phyloP scores from a whole-genome alignment of 1,140 invertebrate species.

The Scaptomyza pallida region DNA sequence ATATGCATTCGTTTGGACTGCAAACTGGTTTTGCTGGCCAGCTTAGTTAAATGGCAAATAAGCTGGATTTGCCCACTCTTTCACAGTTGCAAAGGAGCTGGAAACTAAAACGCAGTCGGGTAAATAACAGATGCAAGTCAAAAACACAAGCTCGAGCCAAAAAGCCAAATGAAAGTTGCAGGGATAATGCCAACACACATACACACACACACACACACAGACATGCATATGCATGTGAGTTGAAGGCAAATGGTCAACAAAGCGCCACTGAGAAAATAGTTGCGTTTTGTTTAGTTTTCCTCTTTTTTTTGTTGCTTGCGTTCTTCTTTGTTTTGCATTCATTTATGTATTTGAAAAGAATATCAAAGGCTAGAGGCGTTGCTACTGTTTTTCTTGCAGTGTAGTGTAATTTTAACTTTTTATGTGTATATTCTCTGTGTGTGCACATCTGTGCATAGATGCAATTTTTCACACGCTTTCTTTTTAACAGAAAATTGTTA shows the following conservation, averaged over 20 bases:
- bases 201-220: constrained; percentile 1
- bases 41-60: constrained; percentile 75
- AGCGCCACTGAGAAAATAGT: constrained; percentile 60
- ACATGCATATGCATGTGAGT: constrained; percentile 29
- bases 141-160: constrained; percentile 59
- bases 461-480: constrained; percentile 71
- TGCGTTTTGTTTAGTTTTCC: constrained; percentile 54
- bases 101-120: constrained; percentile 45
- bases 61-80: constrained; percentile 25
- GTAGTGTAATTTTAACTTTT: constrained; percentile 56
- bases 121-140: constrained; percentile 54
- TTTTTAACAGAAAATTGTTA: constrained; percentile 39
- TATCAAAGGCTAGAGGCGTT: constrained; percentile 55
- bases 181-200: constrained; percentile 59
- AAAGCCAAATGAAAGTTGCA: constrained; percentile 68
- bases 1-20: constrained; percentile 3
- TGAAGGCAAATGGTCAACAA: constrained; percentile 39
- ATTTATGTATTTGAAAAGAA: constrained; percentile 72
- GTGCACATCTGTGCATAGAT: constrained; percentile 69
- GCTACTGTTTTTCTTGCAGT: constrained; percentile 26
- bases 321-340: constrained; percentile 37
- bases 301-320: constrained; percentile 9
- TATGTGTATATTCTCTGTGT: constrained; percentile 21
- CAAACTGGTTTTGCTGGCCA: constrained; percentile 60
- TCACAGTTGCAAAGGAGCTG: background rate